Percentiles rank a stretch among this genome's conserved stretches.
Conservation (phyloP, 2,888 invertebrate species). For the Myopa testacea region DNA sequence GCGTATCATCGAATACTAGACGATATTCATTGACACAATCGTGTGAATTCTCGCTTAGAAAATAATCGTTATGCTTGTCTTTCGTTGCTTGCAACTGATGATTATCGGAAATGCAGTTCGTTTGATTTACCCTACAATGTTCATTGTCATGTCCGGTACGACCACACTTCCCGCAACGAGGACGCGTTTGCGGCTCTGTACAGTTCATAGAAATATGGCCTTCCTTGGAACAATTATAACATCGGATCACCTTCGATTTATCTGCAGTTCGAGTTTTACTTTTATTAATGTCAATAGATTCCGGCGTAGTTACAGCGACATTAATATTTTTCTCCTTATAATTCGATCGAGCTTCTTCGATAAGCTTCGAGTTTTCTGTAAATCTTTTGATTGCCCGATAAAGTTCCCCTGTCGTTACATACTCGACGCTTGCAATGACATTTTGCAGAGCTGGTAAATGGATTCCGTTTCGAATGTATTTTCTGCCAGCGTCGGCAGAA, state of each 20-base stretch:
- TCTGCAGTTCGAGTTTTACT: neutral
- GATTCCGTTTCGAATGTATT: slow-evolving; percentile 26
- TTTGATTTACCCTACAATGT: slow-evolving; percentile 24
- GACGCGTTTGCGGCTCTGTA: slow-evolving; percentile 23
- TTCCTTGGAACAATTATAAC: slow-evolving; percentile 28
- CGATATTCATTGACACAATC: slow-evolving; percentile 15
- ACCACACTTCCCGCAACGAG: slow-evolving; percentile 23
- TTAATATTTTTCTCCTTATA: slow-evolving; percentile 1
- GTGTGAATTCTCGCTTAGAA: slow-evolving; percentile 15
- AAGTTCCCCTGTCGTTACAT: slow-evolving; percentile 21
- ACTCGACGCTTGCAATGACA: slow-evolving; percentile 29
- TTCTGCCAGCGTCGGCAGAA: too few relatives aligned
- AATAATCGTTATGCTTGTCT: slow-evolving; percentile 21
- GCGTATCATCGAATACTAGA: slow-evolving; percentile 22
- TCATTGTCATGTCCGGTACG: slow-evolving; percentile 26
- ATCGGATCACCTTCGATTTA: slow-evolving; percentile 25
- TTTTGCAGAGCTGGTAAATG: slow-evolving; percentile 25
- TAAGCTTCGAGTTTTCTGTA: slow-evolving; percentile 25
- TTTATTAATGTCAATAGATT: neutral
- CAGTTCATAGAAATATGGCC: slow-evolving; percentile 29
- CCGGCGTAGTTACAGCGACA: slow-evolving; percentile 1
- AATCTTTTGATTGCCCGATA: slow-evolving; percentile 18
- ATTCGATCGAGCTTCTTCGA: slow-evolving; percentile 7
- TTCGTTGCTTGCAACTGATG: slow-evolving; percentile 16
- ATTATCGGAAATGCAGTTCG: slow-evolving; percentile 23